These are phyloP conservation scores for Campylomormyrus numenius DNA, from an alignment of 2,113 vertebrate species.

Conservation along the genomic window DNA sequence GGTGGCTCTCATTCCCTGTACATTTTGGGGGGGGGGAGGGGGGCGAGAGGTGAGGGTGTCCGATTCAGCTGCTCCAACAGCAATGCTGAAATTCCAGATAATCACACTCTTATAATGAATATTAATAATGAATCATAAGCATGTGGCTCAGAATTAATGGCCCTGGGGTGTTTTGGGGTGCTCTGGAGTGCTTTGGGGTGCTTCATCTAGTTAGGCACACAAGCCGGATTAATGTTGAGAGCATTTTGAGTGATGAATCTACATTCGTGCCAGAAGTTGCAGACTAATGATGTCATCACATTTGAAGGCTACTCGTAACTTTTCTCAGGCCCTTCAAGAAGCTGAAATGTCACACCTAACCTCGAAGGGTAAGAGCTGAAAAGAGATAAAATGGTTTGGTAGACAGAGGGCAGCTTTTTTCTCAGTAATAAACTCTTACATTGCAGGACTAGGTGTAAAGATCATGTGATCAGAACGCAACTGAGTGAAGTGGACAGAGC, in stretches of 20 bases:
- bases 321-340: background rate
- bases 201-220: background rate
- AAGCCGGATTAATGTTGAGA: background rate
- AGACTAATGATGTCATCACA: background rate
- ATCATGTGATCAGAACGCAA: background rate
- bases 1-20: background rate
- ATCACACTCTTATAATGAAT: background rate
- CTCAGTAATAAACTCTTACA: background rate
- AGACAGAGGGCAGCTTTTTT: background rate
- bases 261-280: background rate
- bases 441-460: background rate
- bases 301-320: background rate
- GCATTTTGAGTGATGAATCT: background rate
- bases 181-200: background rate
- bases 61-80: background rate
- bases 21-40: background rate
- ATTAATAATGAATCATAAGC: background rate
- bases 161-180: background rate
- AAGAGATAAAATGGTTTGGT: background rate
- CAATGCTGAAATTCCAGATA: background rate
- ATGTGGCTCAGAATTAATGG: background rate
- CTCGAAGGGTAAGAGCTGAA: background rate
- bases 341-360: background rate
- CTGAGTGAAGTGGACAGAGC: background rate
- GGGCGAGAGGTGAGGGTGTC: background rate